Conservation (phyloP, 2,797 vertebrate species). For the Tapera naevia region DNA sequence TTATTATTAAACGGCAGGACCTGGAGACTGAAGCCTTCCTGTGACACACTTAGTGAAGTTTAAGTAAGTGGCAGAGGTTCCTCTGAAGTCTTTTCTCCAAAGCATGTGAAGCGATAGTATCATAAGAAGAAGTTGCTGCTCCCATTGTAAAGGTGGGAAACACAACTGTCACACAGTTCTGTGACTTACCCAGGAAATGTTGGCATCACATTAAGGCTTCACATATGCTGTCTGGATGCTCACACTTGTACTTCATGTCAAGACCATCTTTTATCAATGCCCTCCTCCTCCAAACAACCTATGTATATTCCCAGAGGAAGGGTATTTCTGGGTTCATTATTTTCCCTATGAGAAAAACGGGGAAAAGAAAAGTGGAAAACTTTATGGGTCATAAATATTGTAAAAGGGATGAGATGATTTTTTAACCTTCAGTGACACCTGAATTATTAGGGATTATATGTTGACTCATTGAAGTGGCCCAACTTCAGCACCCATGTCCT, state of each 20-base stretch:
- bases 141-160: background rate
- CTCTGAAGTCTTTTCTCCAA: background rate
- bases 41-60: background rate
- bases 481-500: background rate
- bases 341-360: background rate
- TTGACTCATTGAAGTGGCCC: background rate
- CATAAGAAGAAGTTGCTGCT: background rate
- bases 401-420: background rate
- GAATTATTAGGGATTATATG: background rate
- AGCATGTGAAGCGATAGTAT: fast-evolving
- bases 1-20: constrained; percentile 36
- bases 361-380: background rate
- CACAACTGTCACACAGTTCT: background rate
- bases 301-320: background rate
- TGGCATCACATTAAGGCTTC: background rate
- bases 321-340: background rate
- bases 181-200: background rate
- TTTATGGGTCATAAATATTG: background rate
- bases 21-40: background rate
- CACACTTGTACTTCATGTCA: background rate
- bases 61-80: background rate
- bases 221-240: fast-evolving
- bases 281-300: fast-evolving
- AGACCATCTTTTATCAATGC: background rate
- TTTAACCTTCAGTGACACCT: background rate